phyloP scores from a whole-genome alignment of 1,140 invertebrate genomes.

The Steinernema khuongi region DNA sequence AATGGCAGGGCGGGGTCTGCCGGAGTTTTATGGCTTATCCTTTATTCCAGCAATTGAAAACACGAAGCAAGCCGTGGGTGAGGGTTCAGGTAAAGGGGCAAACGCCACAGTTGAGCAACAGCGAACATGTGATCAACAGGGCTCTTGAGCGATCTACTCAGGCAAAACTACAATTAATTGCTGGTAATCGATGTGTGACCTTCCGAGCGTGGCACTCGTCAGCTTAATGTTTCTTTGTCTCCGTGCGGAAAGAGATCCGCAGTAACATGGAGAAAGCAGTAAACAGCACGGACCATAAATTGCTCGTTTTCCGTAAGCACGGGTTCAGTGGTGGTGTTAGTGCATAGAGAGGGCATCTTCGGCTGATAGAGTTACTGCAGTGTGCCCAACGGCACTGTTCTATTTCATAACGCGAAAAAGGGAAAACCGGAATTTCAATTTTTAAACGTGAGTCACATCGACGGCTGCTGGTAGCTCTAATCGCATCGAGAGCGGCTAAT shows the following conservation, averaged over 20 bases:
- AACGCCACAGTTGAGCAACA: not conserved
- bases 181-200: constrained; percentile 12
- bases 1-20: not conserved
- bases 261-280: constrained; percentile 16
- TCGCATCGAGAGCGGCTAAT: constrained; percentile 14
- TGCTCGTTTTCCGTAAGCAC: not conserved
- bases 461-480: constrained; percentile 9
- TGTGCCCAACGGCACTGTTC: constrained; percentile 12
- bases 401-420: constrained; percentile 14
- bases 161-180: constrained; percentile 9
- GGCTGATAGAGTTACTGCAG: constrained; percentile 6
- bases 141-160: constrained; percentile 12
- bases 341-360: not conserved
- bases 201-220: constrained; percentile 14
- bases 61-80: not conserved
- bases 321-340: not conserved
- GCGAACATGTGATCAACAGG: not conserved
- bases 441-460: constrained; percentile 13
- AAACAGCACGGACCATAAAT: constrained; percentile 9
- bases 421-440: constrained; percentile 17
- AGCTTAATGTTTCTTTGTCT: constrained; percentile 17
- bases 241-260: constrained; percentile 11
- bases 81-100: not conserved
- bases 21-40: not conserved
- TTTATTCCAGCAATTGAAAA: not conserved